phyloP scores from a whole-genome alignment of 2,113 vertebrate genomes.

The Mola mola region DNA sequence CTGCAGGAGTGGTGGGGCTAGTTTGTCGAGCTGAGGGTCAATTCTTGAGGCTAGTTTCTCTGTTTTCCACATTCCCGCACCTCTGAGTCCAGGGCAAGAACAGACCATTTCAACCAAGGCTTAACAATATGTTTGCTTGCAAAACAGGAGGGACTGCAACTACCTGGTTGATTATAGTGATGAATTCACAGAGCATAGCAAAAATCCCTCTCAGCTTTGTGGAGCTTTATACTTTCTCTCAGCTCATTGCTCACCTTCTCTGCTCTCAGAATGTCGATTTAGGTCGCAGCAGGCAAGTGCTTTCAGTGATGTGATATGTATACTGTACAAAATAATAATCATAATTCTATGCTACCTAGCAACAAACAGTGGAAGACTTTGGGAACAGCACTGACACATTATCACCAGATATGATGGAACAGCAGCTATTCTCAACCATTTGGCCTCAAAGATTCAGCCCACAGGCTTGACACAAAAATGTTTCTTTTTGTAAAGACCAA shows the following conservation, averaged over 20 bases:
- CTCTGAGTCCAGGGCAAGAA: conserved; percentile 29
- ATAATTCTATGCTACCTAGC: too few relatives aligned
- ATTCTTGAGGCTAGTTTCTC: conserved; percentile 38
- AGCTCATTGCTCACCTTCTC: neutral
- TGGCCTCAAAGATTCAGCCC: too few relatives aligned
- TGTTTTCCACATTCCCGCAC: conserved; percentile 60
- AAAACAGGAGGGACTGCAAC: neutral
- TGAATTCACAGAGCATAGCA: neutral
- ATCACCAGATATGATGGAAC: too few relatives aligned
- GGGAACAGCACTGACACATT: too few relatives aligned
- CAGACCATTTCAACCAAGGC: conserved; percentile 1
- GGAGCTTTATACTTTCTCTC: neutral
- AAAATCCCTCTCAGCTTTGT: neutral
- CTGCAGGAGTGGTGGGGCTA: conserved; percentile 19
- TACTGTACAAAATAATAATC: too few relatives aligned
- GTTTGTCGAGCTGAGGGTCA: conserved; percentile 25
- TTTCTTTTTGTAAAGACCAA: too few relatives aligned
- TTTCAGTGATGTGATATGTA: too few relatives aligned
- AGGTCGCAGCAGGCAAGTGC: neutral
- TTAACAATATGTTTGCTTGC: neutral
- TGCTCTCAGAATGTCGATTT: neutral
- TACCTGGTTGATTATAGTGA: too few relatives aligned
- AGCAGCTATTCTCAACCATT: too few relatives aligned
- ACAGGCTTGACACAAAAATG: too few relatives aligned
- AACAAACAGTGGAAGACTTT: too few relatives aligned